Percentiles rank a stretch among this genome's conserved stretches.
phyloP scores from a whole-genome alignment of 2,888 invertebrate species.

The Rotaria socialis region DNA sequence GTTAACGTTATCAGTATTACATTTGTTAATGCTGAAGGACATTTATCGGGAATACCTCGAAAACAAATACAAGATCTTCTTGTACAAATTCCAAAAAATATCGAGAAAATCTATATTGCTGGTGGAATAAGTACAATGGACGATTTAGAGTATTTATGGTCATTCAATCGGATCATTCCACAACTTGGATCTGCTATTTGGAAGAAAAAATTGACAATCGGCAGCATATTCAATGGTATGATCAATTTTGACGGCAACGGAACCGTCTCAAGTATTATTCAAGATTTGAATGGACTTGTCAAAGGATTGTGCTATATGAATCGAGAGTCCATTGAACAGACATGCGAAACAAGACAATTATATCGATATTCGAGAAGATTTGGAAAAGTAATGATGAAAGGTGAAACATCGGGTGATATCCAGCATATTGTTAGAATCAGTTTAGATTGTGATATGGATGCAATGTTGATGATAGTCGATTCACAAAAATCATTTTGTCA shows the following conservation, averaged over 20 bases:
- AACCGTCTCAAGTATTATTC: background rate
- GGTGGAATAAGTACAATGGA: constrained; percentile 11
- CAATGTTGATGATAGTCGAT: background rate
- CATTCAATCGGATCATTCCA: background rate
- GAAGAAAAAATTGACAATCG: background rate
- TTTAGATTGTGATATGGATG: constrained; percentile 16
- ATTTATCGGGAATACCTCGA: background rate
- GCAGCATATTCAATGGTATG: background rate
- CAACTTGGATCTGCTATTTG: background rate
- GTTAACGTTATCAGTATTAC: background rate
- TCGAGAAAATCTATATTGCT: constrained; percentile 6
- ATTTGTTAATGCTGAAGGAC: constrained; percentile 12
- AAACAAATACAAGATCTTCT: background rate
- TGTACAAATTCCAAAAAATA: background rate
- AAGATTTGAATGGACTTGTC: background rate
- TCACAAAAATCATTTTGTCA: constrained; percentile 18
- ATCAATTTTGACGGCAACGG: background rate
- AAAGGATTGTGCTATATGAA: constrained; percentile 25
- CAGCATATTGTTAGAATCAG: background rate
- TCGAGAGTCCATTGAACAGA: background rate
- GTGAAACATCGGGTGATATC: background rate
- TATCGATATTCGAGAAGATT: constrained; percentile 2
- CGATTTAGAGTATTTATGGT: constrained; percentile 20
- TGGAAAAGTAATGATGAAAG: background rate
- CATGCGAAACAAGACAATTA: background rate